Evolutionary conservation across 2,888 invertebrate species (phyloP), one percentile per base, ranked within the genome.

Genomic region (Clanis bilineata): DNA sequence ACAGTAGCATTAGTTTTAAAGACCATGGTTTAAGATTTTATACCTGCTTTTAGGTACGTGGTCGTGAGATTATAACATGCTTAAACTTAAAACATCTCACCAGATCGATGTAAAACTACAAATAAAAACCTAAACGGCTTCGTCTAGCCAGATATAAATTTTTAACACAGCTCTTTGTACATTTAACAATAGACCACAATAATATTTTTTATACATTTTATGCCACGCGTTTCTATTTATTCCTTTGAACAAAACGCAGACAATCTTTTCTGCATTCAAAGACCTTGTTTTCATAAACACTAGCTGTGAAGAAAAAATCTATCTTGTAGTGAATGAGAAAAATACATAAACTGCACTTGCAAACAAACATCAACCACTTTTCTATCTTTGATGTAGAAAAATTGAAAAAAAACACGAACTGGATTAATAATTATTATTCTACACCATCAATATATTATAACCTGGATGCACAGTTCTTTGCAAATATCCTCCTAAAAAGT

Each of bases 211-310:
- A 60, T 62, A 69, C 65, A 69, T 72, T 66, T 69, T 64, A 36
- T 61, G 63, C 55, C 57, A 59, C 63, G 64, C 60, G 61, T 65
- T 59, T 65, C 66, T 71, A 71, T 73, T 74, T 77, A 78, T 75
- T 76, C 71, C 76, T 81, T 81, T 78, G 81, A 74, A 76, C 71
- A 72, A 69, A 74, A 76, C 67, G 64, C 72, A 80, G 75, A 77
- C 76, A 79, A 74, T 76, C 69, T 76, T 80, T 76, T 77, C 72
- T 73, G 70, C 76, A 72, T 78, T 81, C 79, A 79, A 81, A 80
- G 80, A 79, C 69, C 72, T 72, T 78, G 71, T 79, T 80, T 80
- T 75, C 73, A 71, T 76, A 80, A 82, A 77, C 72, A 77, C 66
- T 70, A 32, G 41, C 39, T 51, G 23, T 25, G 47, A 51, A 51